Conservation (phyloP, 2,113 vertebrate genomes). For the Morone chrysops region DNA sequence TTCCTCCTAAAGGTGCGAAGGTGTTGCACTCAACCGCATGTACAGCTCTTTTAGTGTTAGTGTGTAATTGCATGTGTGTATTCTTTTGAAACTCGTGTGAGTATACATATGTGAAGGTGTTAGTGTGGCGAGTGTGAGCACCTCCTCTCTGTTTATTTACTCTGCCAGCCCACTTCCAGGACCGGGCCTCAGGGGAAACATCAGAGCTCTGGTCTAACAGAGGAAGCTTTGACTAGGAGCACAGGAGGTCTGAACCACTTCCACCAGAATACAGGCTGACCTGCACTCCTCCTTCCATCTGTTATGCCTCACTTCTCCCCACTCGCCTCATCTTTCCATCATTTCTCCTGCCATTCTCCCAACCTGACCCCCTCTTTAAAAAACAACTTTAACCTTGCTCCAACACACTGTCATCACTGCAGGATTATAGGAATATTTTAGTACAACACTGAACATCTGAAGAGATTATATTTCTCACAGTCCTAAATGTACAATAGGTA, state of each 20-base stretch:
- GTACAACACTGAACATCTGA: background rate
- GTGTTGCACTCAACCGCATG: slow-evolving; percentile 12
- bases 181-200: slow-evolving; percentile 72
- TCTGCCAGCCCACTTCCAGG: slow-evolving; percentile 81
- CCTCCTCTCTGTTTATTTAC: slow-evolving; percentile 80
- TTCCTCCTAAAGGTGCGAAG: slow-evolving; percentile 38
- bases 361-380: slow-evolving; percentile 20
- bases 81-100: slow-evolving; percentile 50
- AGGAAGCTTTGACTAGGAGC: slow-evolving; percentile 75
- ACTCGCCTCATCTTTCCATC: slow-evolving; percentile 37
- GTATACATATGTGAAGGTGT: slow-evolving; percentile 74
- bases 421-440: background rate
- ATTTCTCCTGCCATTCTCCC: slow-evolving; percentile 14
- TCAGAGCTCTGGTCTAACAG: slow-evolving; percentile 71
- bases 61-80: slow-evolving; percentile 27
- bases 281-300: slow-evolving; percentile 20
- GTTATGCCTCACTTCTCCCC: slow-evolving; percentile 43
- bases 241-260: slow-evolving; percentile 64
- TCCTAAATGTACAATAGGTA: too few species aligned
- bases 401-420: background rate
- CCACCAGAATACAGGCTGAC: slow-evolving; percentile 50
- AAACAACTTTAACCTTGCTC: slow-evolving; percentile 10
- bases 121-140: slow-evolving; percentile 58
- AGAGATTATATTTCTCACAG: background rate
- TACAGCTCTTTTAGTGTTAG: slow-evolving; percentile 34